phyloP scores from a whole-genome alignment of 2,888 invertebrate genomes.

The Koerneria pararmatus region DNA sequence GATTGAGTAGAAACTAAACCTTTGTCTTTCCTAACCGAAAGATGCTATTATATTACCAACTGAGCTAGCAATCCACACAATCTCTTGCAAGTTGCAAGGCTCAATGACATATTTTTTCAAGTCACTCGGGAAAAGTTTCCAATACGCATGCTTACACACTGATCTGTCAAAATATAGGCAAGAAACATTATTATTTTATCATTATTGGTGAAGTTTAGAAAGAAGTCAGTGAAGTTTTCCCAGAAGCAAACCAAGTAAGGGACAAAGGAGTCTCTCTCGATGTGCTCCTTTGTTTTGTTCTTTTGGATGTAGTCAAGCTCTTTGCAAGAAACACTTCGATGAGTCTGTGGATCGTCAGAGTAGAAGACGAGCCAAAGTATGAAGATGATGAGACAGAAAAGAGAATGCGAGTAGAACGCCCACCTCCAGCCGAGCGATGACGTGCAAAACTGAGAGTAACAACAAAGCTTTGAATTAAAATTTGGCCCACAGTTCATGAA shows the following conservation, averaged over 20 bases:
- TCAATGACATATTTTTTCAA: no score
- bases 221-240: no score
- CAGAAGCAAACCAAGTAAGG: constrained; percentile 40
- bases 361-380: constrained; percentile 36
- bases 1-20: no score
- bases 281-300: constrained; percentile 47
- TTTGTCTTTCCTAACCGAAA: no score
- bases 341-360: constrained; percentile 40
- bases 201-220: no score
- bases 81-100: not conserved
- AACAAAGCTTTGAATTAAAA: not conserved
- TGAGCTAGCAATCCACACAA: no score
- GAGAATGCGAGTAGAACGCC: constrained; percentile 46
- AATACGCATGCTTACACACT: no score
- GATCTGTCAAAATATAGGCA: no score
- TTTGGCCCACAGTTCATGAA: no score
- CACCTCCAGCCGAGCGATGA: constrained; percentile 47
- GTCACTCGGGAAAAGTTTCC: no score
- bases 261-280: constrained; percentile 47
- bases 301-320: constrained; percentile 44
- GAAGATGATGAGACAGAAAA: constrained; percentile 32
- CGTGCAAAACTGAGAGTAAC: constrained; percentile 36
- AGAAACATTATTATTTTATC: no score
- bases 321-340: constrained; percentile 29
- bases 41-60: no score